A percentile compares a stretch with the other conserved stretches of the same genome.
Evolutionary conservation across 37 sponge, comb jelly and placozoan species (phyloP).

Genomic region (Aphrocallistes beatrix): DNA sequence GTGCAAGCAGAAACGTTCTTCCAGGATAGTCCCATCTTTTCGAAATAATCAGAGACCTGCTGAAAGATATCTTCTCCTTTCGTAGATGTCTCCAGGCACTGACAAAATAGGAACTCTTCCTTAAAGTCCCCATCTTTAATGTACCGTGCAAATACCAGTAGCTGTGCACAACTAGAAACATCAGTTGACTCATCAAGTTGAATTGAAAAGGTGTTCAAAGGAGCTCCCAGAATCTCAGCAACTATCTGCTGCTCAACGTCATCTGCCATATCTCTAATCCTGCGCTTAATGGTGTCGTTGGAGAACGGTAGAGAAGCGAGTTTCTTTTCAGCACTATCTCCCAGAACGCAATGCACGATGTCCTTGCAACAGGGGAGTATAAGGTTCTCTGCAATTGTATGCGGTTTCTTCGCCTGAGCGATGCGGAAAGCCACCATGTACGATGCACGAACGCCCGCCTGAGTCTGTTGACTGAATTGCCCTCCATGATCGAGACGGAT

Average conservation of each 20-base stretch:
- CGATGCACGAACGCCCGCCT: background rate
- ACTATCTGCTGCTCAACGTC: background rate
- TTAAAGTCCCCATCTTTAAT: background rate
- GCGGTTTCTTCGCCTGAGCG: background rate
- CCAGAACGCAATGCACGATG: background rate
- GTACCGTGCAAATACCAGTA: background rate
- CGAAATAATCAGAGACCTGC: background rate
- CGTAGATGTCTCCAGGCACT: background rate
- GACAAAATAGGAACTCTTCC: background rate
- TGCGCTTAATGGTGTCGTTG: background rate
- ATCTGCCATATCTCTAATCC: background rate
- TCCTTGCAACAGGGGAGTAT: background rate
- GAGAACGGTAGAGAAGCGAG: background rate
- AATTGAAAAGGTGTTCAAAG: background rate
- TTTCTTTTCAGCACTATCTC: background rate
- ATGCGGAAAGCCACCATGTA: background rate
- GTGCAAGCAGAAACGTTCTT: background rate
- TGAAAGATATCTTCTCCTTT: background rate
- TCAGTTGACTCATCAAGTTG: background rate
- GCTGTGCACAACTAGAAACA: constrained; percentile 15
- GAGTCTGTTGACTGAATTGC: background rate
- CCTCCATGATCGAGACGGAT: background rate
- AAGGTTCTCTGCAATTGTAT: constrained; percentile 7
- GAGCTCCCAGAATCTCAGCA: background rate
- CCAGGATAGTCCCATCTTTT: background rate